Base-by-base conservation (phyloP, 2,797 vertebrate genomes). In the Ataeniobius toweri region DNA sequence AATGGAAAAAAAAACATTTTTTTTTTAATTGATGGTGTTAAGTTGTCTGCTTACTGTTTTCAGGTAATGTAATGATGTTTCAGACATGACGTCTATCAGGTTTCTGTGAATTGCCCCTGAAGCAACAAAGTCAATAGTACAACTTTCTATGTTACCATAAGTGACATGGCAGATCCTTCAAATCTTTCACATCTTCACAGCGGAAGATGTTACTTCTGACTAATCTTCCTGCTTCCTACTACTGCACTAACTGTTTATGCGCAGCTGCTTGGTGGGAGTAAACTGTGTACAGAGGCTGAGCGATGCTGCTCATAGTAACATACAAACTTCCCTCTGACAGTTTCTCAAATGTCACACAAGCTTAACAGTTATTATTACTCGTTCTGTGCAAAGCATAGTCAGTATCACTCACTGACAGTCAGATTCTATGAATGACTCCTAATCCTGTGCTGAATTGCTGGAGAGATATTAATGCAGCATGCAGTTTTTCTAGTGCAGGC, bases 171-270 rank as follows among this genome's bases (percentile, higher is more conserved):
- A 6, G 24, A 13, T 69, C 67, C 22, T 24, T 69, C n/a, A 28
- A 26, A 26, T 28, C n/a, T 59, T 59, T 26, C 41, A 4, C 22
- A 7, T 46, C 24, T 69, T 13, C 8, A 5, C 3, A 36, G 50
- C 20, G 18, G 70, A 51, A 36, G 71, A 36, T 24, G 50, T 22
- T 13, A 12, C 18, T 22, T 22, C 26, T 72, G 51, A 73, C 71
- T 56, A 56, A 73, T n/a, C 31, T 22, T 24, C 14, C 24, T 53
- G 10, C 67, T 55, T 50, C 68, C 24, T 16, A 0, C 53, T 28
- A 1, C 67, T 68, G 55, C 53, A 74, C 51, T 31, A 86, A 88
- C 86, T 81, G 74, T 93, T 92, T 89, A 92, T 8, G n/a, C 4
- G 0, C 77, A 75, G 83, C 89, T 84, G 81, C 79, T 71, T 70